These are phyloP conservation scores for Strigamia maritima DNA, from an alignment of 2,888 invertebrate species.

Conservation along the genomic window DNA sequence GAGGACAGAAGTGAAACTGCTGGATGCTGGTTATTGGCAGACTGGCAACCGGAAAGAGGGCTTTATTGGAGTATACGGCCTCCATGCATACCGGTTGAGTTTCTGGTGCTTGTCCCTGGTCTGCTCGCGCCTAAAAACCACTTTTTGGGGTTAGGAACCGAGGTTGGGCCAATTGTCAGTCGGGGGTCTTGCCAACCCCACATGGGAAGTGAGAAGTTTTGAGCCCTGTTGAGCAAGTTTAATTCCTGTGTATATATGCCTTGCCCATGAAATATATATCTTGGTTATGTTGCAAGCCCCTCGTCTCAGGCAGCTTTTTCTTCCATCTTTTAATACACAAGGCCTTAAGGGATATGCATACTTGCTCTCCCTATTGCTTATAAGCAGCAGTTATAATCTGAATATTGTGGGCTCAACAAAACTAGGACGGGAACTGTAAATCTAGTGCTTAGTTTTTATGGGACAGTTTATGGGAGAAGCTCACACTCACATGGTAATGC, in stretches of 20 bases:
- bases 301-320: constrained; percentile 4
- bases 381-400: background rate
- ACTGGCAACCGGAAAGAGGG: background rate
- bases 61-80: constrained; percentile 1
- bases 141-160: constrained; percentile 4
- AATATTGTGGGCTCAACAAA: constrained; percentile 4
- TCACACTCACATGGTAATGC: background rate
- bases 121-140: constrained; percentile 4
- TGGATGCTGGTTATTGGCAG: background rate
- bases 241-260: constrained; percentile 4
- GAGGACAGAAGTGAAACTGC: background rate
- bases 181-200: constrained; percentile 4
- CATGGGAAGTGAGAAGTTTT: constrained; percentile 4
- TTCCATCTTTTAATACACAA: background rate
- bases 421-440: background rate
- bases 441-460: background rate
- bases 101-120: background rate
- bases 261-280: constrained; percentile 4
- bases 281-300: constrained; percentile 4
- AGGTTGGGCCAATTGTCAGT: constrained; percentile 4
- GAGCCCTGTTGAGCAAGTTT: constrained; percentile 4
- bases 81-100: background rate
- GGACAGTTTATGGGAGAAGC: constrained; percentile 4
- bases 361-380: constrained; percentile 4
- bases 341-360: background rate